phyloP scores from a whole-genome alignment of 1,140 invertebrate genomes.

The Apis florea region DNA sequence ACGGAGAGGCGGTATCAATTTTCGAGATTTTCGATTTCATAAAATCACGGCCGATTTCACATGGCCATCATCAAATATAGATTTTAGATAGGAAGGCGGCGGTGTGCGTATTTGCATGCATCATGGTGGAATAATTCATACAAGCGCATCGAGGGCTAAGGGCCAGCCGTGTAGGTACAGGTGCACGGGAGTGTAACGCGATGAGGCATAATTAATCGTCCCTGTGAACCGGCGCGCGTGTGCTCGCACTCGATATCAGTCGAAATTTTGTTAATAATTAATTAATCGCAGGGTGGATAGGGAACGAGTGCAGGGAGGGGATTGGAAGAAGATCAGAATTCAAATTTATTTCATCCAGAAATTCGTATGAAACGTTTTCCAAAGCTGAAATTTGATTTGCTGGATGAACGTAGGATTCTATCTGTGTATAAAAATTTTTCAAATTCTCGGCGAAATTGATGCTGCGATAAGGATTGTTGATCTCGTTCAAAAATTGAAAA shows the following conservation, averaged over 20 bases:
- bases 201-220: constrained; percentile 35
- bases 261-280: constrained; percentile 34
- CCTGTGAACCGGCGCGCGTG: neutral
- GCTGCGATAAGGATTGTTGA: no score
- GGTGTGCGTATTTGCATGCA: constrained; percentile 1
- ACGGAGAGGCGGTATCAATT: neutral
- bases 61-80: neutral
- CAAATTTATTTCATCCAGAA: no score
- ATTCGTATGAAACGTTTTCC: no score
- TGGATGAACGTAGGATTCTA: no score
- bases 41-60: constrained; percentile 23
- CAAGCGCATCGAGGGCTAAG: constrained; percentile 19
- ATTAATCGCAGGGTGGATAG: neutral
- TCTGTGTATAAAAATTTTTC: no score
- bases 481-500: no score
- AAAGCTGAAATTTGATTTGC: no score
- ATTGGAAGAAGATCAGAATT: neutral
- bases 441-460: no score
- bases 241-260: neutral
- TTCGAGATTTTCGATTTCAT: constrained; percentile 1
- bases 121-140: constrained; percentile 23
- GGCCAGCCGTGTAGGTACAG: constrained; percentile 30
- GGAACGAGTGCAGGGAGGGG: no score
- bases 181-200: constrained; percentile 30
- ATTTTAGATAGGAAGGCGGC: neutral